Evolutionary conservation across 2,797 vertebrate species (phyloP).

Genomic region (Nyctibius grandis): DNA sequence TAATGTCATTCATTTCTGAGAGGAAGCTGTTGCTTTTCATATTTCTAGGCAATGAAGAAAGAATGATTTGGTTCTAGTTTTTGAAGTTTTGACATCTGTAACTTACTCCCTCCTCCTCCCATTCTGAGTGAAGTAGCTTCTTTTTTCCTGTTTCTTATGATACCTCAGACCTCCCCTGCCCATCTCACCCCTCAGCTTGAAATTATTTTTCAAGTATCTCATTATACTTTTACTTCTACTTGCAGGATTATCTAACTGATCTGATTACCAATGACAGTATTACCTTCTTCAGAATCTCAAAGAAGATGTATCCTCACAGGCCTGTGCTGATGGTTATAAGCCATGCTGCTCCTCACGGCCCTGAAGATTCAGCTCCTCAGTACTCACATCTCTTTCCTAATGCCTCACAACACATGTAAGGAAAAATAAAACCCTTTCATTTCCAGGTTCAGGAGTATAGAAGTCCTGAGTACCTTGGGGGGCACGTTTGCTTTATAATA

Average conservation of each 20-base stretch:
- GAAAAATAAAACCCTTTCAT: background rate
- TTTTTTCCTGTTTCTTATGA: background rate
- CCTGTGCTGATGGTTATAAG: slow-evolving; percentile 94
- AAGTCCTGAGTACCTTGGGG: background rate
- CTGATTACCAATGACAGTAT: slow-evolving; percentile 94
- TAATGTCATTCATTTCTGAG: background rate
- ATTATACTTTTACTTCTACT: slow-evolving; percentile 22
- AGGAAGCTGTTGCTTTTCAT: background rate
- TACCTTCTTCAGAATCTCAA: slow-evolving; percentile 89
- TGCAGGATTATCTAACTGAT: slow-evolving; percentile 95
- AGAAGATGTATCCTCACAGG: slow-evolving; percentile 91
- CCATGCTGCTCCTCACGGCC: slow-evolving; percentile 92
- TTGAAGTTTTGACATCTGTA: background rate
- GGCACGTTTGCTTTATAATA: background rate
- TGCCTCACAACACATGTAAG: slow-evolving; percentile 97
- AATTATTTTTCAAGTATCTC: slow-evolving; percentile 5
- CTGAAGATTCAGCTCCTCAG: slow-evolving; percentile 91
- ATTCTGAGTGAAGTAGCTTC: background rate
- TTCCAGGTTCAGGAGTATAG: background rate
- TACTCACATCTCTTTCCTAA: slow-evolving; percentile 91
- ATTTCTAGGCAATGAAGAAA: background rate
- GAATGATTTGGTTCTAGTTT: background rate
- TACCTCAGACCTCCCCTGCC: background rate
- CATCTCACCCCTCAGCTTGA: background rate
- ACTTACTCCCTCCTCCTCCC: background rate